Percentiles rank a stretch among this genome's conserved stretches.
phyloP scores from a whole-genome alignment of 2,888 invertebrate species.

The Acanthosepion pharaonis region DNA sequence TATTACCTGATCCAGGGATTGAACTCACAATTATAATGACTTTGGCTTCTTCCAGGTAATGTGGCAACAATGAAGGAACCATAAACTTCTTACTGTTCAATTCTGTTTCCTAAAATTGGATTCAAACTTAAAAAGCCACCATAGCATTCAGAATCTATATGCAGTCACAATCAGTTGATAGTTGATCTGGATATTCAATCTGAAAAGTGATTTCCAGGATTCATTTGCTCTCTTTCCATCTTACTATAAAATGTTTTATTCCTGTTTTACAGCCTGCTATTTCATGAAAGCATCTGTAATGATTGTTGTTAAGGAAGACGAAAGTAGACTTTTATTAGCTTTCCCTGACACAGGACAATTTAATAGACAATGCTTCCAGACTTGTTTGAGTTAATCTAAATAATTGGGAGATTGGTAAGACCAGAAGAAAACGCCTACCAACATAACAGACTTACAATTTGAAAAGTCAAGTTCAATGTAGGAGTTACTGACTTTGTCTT shows the following conservation, averaged over 20 bases:
- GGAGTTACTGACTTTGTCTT: neutral
- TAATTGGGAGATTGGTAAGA: neutral
- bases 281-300: conserved; percentile 11
- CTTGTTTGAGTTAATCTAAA: conserved; percentile 18
- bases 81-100: neutral
- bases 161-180: neutral
- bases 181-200: neutral
- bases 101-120: neutral
- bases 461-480: neutral
- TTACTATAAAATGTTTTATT: conserved; percentile 3
- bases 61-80: neutral
- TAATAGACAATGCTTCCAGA: neutral
- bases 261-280: neutral
- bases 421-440: neutral
- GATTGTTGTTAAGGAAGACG: neutral
- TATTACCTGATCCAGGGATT: no score
- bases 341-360: neutral
- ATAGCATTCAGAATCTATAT: neutral
- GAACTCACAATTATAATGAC: no score
- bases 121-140: neutral
- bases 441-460: neutral
- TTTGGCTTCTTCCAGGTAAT: neutral
- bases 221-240: neutral
- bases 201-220: neutral
- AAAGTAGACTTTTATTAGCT: conserved; percentile 16